Conservation (phyloP, 2,113 vertebrate species). For the Oriolus oriolus region DNA sequence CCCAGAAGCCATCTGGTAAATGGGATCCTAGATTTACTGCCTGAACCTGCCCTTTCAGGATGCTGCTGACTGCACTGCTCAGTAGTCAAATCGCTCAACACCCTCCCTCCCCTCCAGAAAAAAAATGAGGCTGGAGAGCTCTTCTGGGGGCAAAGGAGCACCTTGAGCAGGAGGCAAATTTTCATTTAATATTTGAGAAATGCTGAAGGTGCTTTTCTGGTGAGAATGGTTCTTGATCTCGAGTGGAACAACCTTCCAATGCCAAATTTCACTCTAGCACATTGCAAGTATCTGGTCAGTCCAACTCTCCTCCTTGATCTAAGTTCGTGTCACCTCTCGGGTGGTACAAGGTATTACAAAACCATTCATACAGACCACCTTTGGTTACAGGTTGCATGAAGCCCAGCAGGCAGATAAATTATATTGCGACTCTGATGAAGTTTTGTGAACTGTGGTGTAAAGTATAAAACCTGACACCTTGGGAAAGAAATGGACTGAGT, state of each 20-base stretch:
- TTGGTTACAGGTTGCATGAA: neutral
- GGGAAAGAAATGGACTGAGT: neutral
- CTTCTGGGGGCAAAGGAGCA: slow-evolving; percentile 12
- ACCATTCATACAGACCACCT: neutral
- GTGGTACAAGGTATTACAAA: neutral
- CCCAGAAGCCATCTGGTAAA: slow-evolving; percentile 38
- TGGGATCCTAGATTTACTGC: neutral
- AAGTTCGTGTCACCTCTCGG: neutral
- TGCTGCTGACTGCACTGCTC: slow-evolving; percentile 12
- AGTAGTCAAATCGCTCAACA: slow-evolving; percentile 16
- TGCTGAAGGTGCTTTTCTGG: slow-evolving; percentile 15
- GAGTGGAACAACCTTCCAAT: neutral
- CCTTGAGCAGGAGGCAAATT: neutral
- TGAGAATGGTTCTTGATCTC: neutral
- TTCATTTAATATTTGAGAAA: neutral
- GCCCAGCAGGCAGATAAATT: neutral
- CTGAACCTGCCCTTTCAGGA: slow-evolving; percentile 30
- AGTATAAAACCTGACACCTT: neutral
- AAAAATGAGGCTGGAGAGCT: neutral
- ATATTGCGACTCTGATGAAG: neutral
- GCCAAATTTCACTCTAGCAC: neutral
- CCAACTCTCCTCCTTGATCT: neutral
- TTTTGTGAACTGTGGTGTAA: neutral
- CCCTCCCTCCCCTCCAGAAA: slow-evolving; percentile 41
- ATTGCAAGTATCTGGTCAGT: neutral